These are phyloP conservation scores for Forficula auricularia DNA, from an alignment of 1,140 invertebrate species.

Conservation along the genomic window DNA sequence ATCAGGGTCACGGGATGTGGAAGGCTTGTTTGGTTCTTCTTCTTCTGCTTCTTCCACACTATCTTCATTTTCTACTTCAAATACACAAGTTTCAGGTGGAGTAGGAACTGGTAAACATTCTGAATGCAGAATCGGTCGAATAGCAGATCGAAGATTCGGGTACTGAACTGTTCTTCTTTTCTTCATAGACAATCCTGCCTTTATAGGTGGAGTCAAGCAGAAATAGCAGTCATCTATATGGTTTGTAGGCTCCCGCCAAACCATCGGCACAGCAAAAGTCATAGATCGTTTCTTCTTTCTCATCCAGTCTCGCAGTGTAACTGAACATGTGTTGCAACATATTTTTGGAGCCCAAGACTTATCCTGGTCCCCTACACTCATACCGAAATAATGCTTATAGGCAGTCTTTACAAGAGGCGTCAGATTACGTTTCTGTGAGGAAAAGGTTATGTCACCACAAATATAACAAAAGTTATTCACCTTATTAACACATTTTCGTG, in stretches of 20 bases:
- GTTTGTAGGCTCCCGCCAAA: neutral
- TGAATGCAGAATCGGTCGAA: neutral
- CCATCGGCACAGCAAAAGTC: slow-evolving; percentile 3
- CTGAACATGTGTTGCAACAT: slow-evolving; percentile 1
- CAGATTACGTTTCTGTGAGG: neutral
- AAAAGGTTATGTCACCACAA: neutral
- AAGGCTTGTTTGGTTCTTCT: neutral
- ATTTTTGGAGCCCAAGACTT: slow-evolving; percentile 4
- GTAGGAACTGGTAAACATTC: neutral
- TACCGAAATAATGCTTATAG: neutral
- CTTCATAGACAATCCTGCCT: neutral
- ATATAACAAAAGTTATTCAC: slow-evolving; percentile 6
- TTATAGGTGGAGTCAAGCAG: neutral
- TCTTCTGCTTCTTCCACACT: neutral
- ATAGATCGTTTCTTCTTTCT: neutral
- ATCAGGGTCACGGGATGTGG: neutral
- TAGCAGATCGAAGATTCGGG: neutral
- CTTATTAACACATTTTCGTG: no score
- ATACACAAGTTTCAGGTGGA: neutral
- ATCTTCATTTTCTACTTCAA: neutral
- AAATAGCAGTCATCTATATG: slow-evolving; percentile 7
- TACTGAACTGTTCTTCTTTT: neutral
- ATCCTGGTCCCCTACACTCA: slow-evolving; percentile 3
- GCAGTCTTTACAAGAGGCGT: slow-evolving; percentile 1
- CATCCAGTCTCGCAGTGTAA: neutral